These are phyloP conservation scores for Sula dactylatra DNA, from an alignment of 2,113 vertebrate genomes.

Conservation along the genomic window DNA sequence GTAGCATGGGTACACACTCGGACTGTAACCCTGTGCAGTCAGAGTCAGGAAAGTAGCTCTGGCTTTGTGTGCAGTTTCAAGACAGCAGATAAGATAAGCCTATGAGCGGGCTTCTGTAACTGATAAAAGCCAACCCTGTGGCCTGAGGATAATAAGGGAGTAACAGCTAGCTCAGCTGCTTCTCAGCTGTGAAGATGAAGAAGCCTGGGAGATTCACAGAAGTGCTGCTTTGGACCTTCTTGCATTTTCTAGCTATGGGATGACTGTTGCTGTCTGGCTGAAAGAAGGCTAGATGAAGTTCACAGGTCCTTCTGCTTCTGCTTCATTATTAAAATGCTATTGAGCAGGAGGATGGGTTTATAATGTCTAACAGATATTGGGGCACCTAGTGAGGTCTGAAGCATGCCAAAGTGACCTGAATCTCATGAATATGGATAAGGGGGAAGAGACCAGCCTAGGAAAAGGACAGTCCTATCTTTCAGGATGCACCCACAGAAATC, in stretches of 20 bases:
- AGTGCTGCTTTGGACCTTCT: not conserved
- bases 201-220: not conserved
- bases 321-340: not conserved
- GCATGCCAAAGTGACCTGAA: not conserved
- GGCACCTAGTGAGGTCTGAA: not conserved
- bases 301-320: not conserved
- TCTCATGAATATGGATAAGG: not conserved
- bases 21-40: not conserved
- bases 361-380: not conserved
- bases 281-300: not conserved
- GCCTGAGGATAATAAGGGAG: not conserved
- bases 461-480: not conserved
- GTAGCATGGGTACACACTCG: fast-evolving
- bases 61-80: not conserved
- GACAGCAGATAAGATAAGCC: not conserved
- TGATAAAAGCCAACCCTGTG: not conserved
- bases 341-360: not conserved
- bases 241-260: not conserved
- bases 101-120: not conserved
- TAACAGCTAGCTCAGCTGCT: not conserved
- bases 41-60: not conserved
- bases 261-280: not conserved
- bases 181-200: not conserved
- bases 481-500: too few species aligned
- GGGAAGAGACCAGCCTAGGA: not conserved